Evolutionary conservation across 2,113 vertebrate genomes (phyloP).

Genomic region (Otocyon megalotis): DNA sequence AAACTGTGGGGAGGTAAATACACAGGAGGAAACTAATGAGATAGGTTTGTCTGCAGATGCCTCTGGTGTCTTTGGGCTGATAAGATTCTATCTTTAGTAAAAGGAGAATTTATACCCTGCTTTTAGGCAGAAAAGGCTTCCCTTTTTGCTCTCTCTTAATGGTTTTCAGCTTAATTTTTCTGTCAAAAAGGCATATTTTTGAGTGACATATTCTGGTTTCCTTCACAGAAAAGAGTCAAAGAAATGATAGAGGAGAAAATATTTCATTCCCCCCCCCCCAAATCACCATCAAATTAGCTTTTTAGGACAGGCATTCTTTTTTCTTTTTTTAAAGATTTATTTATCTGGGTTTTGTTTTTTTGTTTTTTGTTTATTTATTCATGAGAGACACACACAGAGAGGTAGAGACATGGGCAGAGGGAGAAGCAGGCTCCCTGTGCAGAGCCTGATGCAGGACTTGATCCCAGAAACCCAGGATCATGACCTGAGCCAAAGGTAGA

Average conservation of each 20-base stretch:
- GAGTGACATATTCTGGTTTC: not conserved
- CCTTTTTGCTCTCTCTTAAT: not conserved
- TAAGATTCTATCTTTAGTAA: not conserved
- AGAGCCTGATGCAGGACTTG: no score
- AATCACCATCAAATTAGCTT: slow-evolving; percentile 8
- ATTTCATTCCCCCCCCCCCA: not conserved
- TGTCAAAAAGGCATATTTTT: not conserved
- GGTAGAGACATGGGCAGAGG: no score
- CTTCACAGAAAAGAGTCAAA: not conserved
- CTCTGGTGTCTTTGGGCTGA: not conserved
- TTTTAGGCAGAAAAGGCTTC: not conserved
- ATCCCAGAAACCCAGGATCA: no score
- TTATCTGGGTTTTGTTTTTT: no score
- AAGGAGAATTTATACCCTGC: not conserved
- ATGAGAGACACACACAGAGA: no score
- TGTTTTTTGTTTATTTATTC: no score
- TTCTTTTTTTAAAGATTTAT: no score
- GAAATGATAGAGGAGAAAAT: not conserved
- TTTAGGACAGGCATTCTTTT: not conserved
- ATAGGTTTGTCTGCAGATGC: not conserved
- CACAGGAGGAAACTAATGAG: not conserved
- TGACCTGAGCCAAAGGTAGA: no score
- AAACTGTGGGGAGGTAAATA: not conserved
- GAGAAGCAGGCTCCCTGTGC: no score
- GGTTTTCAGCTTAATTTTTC: not conserved